Evolutionary conservation across 64 coral and sea anemone genomes (phyloP).

Genomic region (Dendronephthya gigantea): DNA sequence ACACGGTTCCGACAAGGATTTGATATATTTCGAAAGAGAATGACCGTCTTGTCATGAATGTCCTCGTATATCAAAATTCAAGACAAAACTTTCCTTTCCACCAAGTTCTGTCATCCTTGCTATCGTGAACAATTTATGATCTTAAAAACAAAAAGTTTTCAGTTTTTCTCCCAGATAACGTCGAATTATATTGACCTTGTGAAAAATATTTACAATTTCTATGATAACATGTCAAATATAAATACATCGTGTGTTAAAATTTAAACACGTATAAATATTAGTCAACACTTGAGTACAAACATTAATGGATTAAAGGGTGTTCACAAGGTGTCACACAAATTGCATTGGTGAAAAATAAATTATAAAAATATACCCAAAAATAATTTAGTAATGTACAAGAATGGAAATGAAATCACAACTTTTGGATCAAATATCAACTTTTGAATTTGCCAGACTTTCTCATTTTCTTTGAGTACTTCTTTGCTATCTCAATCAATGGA

Average conservation of each 20-base stretch:
- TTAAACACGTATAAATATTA: conserved; percentile 4
- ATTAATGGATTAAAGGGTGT: background rate
- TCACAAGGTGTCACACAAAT: background rate
- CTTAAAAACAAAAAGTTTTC: background rate
- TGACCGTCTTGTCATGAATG: too few species aligned
- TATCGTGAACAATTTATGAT: too few species aligned
- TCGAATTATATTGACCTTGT: background rate
- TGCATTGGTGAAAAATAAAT: background rate
- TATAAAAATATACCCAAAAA: background rate
- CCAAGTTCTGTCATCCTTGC: too few species aligned
- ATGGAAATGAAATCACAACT: background rate
- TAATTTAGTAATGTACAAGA: background rate
- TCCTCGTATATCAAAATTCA: too few species aligned
- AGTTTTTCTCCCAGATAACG: background rate
- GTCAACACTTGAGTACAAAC: background rate
- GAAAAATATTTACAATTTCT: background rate
- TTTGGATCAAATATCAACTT: background rate
- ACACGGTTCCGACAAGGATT: too few species aligned
- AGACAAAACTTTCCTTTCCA: too few species aligned
- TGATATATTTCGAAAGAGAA: too few species aligned
- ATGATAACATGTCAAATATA: background rate
- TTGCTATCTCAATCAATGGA: conserved; percentile 14
- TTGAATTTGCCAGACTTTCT: background rate
- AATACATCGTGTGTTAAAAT: background rate
- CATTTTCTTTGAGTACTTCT: background rate